Evolutionary conservation across 2,888 invertebrate species (phyloP).

Genomic region (Criorhina ranunculi): DNA sequence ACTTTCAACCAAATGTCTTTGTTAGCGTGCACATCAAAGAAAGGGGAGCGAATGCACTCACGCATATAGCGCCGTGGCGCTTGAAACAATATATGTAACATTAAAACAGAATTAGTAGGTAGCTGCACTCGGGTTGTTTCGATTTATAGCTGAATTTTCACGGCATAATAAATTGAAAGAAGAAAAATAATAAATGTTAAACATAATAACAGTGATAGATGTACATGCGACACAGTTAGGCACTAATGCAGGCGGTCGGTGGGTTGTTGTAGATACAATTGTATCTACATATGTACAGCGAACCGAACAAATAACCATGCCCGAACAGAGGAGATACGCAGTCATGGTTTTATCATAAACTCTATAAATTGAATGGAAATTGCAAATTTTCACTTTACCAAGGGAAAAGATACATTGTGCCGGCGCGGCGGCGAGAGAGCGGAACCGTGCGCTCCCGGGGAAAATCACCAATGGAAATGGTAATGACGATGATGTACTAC

Average conservation of each 20-base stretch:
- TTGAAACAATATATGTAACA: constrained; percentile 38
- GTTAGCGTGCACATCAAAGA: constrained; percentile 19
- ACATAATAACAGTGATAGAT: constrained; percentile 70
- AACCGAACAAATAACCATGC: constrained; percentile 6
- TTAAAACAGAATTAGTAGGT: constrained; percentile 58
- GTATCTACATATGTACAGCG: too few relatives aligned
- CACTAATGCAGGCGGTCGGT: constrained; percentile 40
- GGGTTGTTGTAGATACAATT: constrained; percentile 2
- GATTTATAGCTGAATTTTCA: constrained; percentile 66
- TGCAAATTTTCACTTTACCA: constrained; percentile 70
- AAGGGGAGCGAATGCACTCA: constrained; percentile 50
- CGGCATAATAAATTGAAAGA: constrained; percentile 60
- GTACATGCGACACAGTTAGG: constrained; percentile 69
- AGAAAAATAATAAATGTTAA: constrained; percentile 54
- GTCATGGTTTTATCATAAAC: constrained; percentile 58
- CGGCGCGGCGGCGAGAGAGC: constrained; percentile 14
- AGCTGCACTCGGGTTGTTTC: constrained; percentile 36
- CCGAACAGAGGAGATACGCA: constrained; percentile 50
- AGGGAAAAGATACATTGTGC: constrained; percentile 23
- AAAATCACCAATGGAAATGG: constrained; percentile 27
- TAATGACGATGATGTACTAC: constrained; percentile 49
- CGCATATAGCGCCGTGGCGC: constrained; percentile 50
- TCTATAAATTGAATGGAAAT: constrained; percentile 73
- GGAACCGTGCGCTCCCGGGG: constrained; percentile 21
- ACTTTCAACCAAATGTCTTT: constrained; percentile 33